Evolutionary conservation across 2,797 vertebrate genomes (phyloP), one percentile per base, ranked within the genome.

Genomic region (Champsocephalus gunnari): DNA sequence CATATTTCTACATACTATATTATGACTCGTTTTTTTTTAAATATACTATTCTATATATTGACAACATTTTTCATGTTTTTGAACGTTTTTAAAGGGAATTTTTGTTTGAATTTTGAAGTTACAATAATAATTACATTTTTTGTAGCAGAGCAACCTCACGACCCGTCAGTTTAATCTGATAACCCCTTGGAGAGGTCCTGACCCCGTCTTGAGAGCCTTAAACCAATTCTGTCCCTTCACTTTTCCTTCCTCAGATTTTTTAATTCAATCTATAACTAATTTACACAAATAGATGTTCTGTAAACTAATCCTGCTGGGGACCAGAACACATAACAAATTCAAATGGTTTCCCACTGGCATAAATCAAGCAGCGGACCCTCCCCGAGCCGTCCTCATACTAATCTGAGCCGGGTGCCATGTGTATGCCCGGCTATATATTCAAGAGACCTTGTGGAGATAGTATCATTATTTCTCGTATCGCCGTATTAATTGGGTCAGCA

Each of bases 401-500:
- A 88, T 89, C 81, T 70, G 59, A 82, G 78, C 48, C 38, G 55
- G 67, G 77, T 79, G 78, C 75, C 77, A 66, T 79, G 79, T 68
- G 71, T 79, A 81, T 66, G 81, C 83, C 83, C 70, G 73, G 64
- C 73, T 66, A 80, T 75, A 82, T 60, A 79, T 75, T 83, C 38
- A 71, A 87, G 86, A 81, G 90, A 87, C 83, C 88, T 90, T 86
- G 83, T 81, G 77, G 77, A 92, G 82, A 90, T 77, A 79, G 63
- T 75, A 76, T 90, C 86, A 90, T 94, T 91, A 92, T 88, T 92
- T 89, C 82, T 89, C 81, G 78, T 90, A 86, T 89, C 53, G 77
- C 50, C 84, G 73, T 87, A 91, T 92, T 94, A 93, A 94, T 92
- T 93, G 83, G 91, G 88, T 89, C 89, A 89, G 84, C 92, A 92